Base-by-base conservation (phyloP, 2,888 invertebrate species). In the Leptura quadrifasciata region DNA sequence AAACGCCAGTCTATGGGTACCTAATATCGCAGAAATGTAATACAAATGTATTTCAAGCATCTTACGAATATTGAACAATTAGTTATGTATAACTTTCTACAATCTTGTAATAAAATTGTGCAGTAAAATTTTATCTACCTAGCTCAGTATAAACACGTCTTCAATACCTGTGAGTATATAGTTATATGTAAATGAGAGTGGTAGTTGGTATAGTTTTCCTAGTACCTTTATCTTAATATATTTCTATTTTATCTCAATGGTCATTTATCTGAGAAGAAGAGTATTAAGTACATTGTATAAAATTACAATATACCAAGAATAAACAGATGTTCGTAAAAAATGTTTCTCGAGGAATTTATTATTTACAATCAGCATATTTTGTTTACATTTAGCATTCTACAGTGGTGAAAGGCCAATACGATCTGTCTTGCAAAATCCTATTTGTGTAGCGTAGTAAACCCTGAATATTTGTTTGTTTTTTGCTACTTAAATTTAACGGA, bases 191-290 rank as follows among this genome's bases (percentile, higher is more conserved):
- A 63, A 63, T 63, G n/a, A 5, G 31, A 18, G 20, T 47, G 39
- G 63, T 39, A 63, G 39, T 18, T 63, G 63, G 24, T 17, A n/a
- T n/a, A 63, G 15, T 47, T 47, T 18, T 63, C 63, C 18, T 15
- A 12, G 39, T 63, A 63, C 39, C 15, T 18, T 18, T 61, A 35
- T 35, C 61, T 35, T 17, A 61, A 61, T 61, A 61, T 39, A 39
- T 63, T 63, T 39, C 18, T 18, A 15, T 63, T 63, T 39, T 47
- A 47, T 47, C 47, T 18, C 39, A 18, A 39, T 63, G 24, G 39
- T 39, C 20, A 63, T 39, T 39, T 63, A 63, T 20, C 63, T 63
- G 15, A 47, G 47, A 63, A 39, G 20, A 63, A n/a, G 47, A 63
- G 39, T 39, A n/a, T n/a, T 4, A 63, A 5, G 63, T 17, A 20